Evolutionary conservation across 1,140 invertebrate genomes (phyloP).

Genomic region (Agrilus planipennis): DNA sequence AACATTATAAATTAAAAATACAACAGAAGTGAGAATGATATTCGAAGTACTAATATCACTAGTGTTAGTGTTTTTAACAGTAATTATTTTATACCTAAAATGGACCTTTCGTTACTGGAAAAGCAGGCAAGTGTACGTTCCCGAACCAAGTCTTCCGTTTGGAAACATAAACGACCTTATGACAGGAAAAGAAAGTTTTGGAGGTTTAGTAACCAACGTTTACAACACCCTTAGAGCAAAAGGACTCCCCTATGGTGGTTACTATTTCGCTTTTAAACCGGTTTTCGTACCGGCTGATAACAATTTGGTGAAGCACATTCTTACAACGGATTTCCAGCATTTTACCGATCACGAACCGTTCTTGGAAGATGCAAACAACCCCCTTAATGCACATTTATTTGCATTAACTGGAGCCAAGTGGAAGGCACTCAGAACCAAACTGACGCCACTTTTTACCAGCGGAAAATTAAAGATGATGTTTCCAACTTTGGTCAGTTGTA

Average conservation of each 20-base stretch:
- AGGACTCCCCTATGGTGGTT: conserved; percentile 6
- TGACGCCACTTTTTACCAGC: conserved; percentile 38
- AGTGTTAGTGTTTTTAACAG: too few relatives aligned
- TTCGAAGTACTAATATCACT: too few relatives aligned
- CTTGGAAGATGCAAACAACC: conserved; percentile 31
- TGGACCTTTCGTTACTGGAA: conserved; percentile 24
- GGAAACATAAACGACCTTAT: conserved; percentile 7
- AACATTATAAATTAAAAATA: too few relatives aligned
- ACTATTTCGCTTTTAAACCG: neutral
- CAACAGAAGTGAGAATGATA: too few relatives aligned
- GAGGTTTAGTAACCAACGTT: neutral
- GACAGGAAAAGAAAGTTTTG: conserved; percentile 2
- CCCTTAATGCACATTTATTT: conserved; percentile 36
- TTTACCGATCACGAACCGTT: conserved; percentile 35
- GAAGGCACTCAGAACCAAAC: conserved; percentile 33
- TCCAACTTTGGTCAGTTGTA: conserved; percentile 9
- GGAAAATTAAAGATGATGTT: conserved; percentile 37
- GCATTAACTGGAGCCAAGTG: conserved; percentile 32
- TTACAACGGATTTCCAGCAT: conserved; percentile 34
- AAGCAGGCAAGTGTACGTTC: conserved; percentile 16
- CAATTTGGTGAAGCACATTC: conserved; percentile 32
- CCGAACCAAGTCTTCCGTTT: conserved; percentile 14
- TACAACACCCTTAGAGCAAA: neutral
- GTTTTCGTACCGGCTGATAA: conserved; percentile 25
- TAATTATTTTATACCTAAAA: conserved; percentile 19